Conservation (phyloP, 2,888 invertebrate species). For the Sminthurinus aureus region DNA sequence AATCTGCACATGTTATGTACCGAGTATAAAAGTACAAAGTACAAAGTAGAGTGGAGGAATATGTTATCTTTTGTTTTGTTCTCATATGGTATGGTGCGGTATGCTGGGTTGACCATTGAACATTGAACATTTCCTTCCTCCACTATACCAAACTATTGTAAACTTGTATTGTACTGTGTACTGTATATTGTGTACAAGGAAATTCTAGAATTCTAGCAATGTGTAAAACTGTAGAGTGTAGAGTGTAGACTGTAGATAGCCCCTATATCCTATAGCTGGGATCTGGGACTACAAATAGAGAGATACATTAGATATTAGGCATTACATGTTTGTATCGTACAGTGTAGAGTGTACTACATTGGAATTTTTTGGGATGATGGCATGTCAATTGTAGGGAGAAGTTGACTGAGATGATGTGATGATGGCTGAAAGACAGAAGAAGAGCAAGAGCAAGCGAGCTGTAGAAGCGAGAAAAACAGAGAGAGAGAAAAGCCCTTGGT, state of each 20-base stretch:
- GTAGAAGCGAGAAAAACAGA: slow-evolving; percentile 1
- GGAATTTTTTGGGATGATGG: not conserved
- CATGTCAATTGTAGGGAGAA: not conserved
- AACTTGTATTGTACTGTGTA: not conserved
- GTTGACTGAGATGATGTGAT: slow-evolving; percentile 31
- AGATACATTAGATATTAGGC: too few species aligned
- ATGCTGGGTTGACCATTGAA: not conserved
- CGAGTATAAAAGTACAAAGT: too few species aligned
- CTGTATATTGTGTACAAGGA: not conserved
- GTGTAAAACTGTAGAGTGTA: not conserved
- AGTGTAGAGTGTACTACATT: not conserved
- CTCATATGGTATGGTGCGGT: too few species aligned
- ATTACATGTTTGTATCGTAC: too few species aligned
- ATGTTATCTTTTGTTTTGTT: too few species aligned
- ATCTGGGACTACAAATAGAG: too few species aligned
- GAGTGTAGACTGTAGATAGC: not conserved
- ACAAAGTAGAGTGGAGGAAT: too few species aligned
- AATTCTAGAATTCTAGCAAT: not conserved
- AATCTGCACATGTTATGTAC: slow-evolving; percentile 39
- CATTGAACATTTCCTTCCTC: slow-evolving; percentile 6
- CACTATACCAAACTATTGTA: not conserved
- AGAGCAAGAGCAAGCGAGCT: not conserved
- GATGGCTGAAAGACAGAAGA: slow-evolving; percentile 32
- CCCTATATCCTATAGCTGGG: not conserved
- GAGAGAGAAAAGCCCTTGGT: slow-evolving; percentile 32